Evolutionary conservation across 1,140 invertebrate species (phyloP).

Genomic region (Dreissena rostriformis): DNA sequence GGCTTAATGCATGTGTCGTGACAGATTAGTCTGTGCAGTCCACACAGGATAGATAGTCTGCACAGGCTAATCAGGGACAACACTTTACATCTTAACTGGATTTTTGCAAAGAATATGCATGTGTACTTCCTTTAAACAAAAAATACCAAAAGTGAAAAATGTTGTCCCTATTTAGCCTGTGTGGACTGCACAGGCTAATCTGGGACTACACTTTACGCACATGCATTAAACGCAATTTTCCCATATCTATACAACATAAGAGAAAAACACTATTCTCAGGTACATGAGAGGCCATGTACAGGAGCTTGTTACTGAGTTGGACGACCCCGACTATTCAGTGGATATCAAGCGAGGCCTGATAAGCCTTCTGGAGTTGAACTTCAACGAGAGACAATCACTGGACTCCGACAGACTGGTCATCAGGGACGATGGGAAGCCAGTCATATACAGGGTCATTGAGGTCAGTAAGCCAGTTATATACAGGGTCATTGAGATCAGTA

Average conservation of each 20-base stretch:
- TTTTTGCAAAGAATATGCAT: no score
- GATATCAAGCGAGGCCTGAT: constrained; percentile 78
- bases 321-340: constrained; percentile 78
- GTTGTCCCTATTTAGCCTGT: no score
- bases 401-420: constrained; percentile 8
- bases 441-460: constrained; percentile 55
- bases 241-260: background rate
- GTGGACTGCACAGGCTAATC: no score
- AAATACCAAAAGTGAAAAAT: no score
- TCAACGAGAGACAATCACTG: constrained; percentile 57
- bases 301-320: constrained; percentile 58
- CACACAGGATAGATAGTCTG: no score
- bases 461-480: constrained; percentile 37
- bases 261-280: constrained; percentile 39
- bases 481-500: constrained; percentile 55
- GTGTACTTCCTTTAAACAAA: no score
- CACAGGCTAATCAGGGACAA: no score
- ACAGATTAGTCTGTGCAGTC: no score
- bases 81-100: no score
- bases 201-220: no score
- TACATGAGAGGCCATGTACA: constrained; percentile 62
- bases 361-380: constrained; percentile 75
- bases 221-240: constrained; percentile 9
- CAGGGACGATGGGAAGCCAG: background rate
- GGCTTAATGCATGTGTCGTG: no score